phyloP scores from a whole-genome alignment of 2,797 vertebrate genomes.

The Fistularia tabacaria region DNA sequence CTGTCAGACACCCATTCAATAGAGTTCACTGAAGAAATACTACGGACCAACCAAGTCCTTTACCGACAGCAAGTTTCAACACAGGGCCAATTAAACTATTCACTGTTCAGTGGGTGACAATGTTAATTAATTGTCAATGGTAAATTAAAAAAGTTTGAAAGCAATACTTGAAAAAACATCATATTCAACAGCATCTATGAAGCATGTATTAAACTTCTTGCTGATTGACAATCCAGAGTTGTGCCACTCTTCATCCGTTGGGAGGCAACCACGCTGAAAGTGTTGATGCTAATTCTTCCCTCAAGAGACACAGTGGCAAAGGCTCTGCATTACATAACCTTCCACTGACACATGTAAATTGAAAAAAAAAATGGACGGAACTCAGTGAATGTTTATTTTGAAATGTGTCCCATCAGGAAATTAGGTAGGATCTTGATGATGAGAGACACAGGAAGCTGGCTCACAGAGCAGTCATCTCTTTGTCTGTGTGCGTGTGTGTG shows the following conservation, averaged over 20 bases:
- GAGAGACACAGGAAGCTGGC: slow-evolving; percentile 51
- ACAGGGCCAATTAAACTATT: too few relatives aligned
- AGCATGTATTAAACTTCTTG: too few relatives aligned
- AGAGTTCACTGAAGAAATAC: too few relatives aligned
- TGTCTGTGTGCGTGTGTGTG: slow-evolving; percentile 33
- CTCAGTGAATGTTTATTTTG: slow-evolving; percentile 5
- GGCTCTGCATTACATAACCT: background rate
- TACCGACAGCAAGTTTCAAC: too few relatives aligned
- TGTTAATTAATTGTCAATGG: too few relatives aligned
- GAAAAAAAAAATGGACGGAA: background rate
- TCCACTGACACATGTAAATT: background rate
- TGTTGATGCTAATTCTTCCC: slow-evolving; percentile 34
- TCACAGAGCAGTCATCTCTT: slow-evolving; percentile 15
- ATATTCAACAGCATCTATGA: too few relatives aligned
- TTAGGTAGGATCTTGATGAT: slow-evolving; percentile 19
- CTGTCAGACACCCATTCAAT: too few relatives aligned
- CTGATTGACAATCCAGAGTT: background rate
- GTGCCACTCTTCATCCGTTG: slow-evolving; percentile 29
- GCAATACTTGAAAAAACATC: too few relatives aligned
- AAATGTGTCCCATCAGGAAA: slow-evolving; percentile 14
- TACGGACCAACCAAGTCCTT: too few relatives aligned
- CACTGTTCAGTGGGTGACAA: too few relatives aligned
- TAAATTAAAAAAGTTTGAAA: too few relatives aligned
- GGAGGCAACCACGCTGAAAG: slow-evolving; percentile 18
- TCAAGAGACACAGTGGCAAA: slow-evolving; percentile 20